Evolutionary conservation across 2,888 invertebrate species (phyloP).

Genomic region (Polydrusus cervinus): DNA sequence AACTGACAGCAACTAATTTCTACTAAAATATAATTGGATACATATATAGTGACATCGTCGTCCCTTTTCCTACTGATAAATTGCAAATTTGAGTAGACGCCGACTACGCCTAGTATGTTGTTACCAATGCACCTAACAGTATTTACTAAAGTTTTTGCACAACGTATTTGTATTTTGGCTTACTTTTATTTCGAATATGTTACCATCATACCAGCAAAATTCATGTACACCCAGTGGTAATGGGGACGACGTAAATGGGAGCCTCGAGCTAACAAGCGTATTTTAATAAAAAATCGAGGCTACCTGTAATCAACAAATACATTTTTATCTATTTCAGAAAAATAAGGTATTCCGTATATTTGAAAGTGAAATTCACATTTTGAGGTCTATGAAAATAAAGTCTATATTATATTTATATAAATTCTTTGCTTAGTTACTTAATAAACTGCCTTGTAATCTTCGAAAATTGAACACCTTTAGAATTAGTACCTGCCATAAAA

Average conservation of each 20-base stretch:
- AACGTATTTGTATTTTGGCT: too few relatives aligned
- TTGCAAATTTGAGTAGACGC: too few relatives aligned
- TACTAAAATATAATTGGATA: constrained; percentile 43
- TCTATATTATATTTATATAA: constrained; percentile 23
- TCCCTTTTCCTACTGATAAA: too few relatives aligned
- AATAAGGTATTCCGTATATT: constrained; percentile 41
- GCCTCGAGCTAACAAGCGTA: constrained; percentile 34
- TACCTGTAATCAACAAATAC: constrained; percentile 27
- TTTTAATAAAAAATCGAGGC: constrained; percentile 31
- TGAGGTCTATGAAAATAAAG: constrained; percentile 44
- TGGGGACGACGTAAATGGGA: constrained; percentile 9
- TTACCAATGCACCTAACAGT: too few relatives aligned
- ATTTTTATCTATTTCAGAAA: constrained; percentile 41
- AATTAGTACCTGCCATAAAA: too few relatives aligned
- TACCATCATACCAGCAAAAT: too few relatives aligned
- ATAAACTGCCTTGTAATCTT: constrained; percentile 22
- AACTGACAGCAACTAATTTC: constrained; percentile 46
- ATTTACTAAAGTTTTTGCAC: too few relatives aligned
- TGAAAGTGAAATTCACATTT: constrained; percentile 23
- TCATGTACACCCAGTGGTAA: too few relatives aligned
- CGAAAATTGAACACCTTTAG: too few relatives aligned
- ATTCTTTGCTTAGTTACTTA: constrained; percentile 45
- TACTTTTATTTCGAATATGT: too few relatives aligned
- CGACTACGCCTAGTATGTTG: too few relatives aligned
- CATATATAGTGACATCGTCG: constrained; percentile 29